phyloP scores from a whole-genome alignment of 1,140 invertebrate genomes.

The Hypothenemus hampei region DNA sequence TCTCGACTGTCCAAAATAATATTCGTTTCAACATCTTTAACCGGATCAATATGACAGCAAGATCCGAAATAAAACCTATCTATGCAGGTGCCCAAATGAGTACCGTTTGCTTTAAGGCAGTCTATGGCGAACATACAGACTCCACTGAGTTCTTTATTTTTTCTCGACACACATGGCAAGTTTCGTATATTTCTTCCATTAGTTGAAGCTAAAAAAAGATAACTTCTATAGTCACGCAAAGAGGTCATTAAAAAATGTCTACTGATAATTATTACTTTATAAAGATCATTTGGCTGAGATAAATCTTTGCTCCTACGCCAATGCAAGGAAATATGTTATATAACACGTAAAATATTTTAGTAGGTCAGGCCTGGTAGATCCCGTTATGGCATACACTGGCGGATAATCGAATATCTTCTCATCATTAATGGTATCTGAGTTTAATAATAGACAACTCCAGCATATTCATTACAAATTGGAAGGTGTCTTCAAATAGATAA shows the following conservation, averaged over 20 bases:
- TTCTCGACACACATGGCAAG: slow-evolving; percentile 75
- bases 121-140: slow-evolving; percentile 93
- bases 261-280: too few relatives aligned
- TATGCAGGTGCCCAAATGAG: slow-evolving; percentile 84
- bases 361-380: slow-evolving; percentile 9
- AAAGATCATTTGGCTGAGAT: too few relatives aligned
- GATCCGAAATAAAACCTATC: slow-evolving; percentile 89
- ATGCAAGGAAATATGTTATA: slow-evolving; percentile 10
- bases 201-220: slow-evolving; percentile 43
- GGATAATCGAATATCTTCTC: background rate
- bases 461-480: too few relatives aligned
- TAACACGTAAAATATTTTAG: slow-evolving; percentile 19
- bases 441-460: too few relatives aligned
- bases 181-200: slow-evolving; percentile 81
- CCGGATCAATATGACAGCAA: slow-evolving; percentile 68
- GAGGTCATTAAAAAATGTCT: too few relatives aligned
- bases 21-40: slow-evolving; percentile 49
- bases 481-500: too few relatives aligned
- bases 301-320: too few relatives aligned
- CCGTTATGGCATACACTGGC: slow-evolving; percentile 13
- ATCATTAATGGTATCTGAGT: too few relatives aligned
- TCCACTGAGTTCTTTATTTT: slow-evolving; percentile 66
- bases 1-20: slow-evolving; percentile 49
- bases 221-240: background rate
- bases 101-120: slow-evolving; percentile 85